Percentiles rank a stretch among this genome's conserved stretches.
Conservation (phyloP, 2,888 invertebrate species). For the Amblyteles armatorius region DNA sequence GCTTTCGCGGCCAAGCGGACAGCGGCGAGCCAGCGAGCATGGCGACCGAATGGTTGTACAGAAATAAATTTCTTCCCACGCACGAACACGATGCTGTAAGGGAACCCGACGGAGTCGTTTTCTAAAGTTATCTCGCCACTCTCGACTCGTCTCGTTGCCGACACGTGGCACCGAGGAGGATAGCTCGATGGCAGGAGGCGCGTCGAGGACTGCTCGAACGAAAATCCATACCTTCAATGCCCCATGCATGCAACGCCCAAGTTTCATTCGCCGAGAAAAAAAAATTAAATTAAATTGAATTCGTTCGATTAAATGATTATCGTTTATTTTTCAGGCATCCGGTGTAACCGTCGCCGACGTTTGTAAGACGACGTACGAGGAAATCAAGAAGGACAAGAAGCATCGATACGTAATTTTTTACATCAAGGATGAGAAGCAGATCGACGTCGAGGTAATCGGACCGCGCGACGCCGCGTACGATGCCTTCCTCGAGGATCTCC, state of each 20-base stretch:
- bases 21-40: conserved; percentile 23
- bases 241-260: neutral
- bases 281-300: neutral
- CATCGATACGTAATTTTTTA: conserved; percentile 98
- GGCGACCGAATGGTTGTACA: conserved; percentile 62
- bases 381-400: conserved; percentile 99
- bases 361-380: conserved; percentile 97
- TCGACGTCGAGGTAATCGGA: conserved; percentile 97
- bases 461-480: conserved; percentile 96
- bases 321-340: conserved; percentile 89
- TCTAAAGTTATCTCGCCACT: conserved; percentile 81
- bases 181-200: conserved; percentile 35
- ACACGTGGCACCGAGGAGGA: conserved; percentile 73
- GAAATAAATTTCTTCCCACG: conserved; percentile 84
- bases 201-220: neutral
- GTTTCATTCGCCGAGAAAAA: neutral
- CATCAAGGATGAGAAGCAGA: conserved; percentile 98
- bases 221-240: neutral
- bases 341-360: conserved; percentile 98
- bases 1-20: conserved; percentile 49
- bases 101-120: conserved; percentile 80
- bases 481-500: conserved; percentile 96
- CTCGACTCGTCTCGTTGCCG: conserved; percentile 63
- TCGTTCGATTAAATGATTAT: conserved; percentile 5
- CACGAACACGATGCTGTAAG: conserved; percentile 82